Percentiles rank a stretch among this genome's conserved stretches.
Evolutionary conservation across 1,140 invertebrate species (phyloP).

Genomic region (Microplitis mediator): DNA sequence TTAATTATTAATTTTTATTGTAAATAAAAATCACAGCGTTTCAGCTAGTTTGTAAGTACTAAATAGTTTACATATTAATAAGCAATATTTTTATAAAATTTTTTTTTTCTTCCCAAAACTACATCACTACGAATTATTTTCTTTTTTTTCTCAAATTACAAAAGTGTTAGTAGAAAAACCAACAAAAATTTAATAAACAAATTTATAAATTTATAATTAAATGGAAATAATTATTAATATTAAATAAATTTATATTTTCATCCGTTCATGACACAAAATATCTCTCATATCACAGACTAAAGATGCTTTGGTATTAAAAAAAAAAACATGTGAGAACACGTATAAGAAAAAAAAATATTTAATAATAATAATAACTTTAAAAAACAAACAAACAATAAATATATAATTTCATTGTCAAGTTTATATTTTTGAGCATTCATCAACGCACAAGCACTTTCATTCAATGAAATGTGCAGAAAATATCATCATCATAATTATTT

Average conservation of each 20-base stretch:
- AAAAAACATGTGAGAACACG: constrained; percentile 34
- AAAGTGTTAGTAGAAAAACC: background rate
- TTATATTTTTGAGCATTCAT: constrained; percentile 15
- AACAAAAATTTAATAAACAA: background rate
- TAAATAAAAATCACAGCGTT: background rate
- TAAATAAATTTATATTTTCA: background rate
- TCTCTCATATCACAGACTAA: constrained; percentile 61
- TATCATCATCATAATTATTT: no score
- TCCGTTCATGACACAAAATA: background rate
- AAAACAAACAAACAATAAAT: background rate
- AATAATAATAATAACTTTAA: background rate
- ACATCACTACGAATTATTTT: background rate
- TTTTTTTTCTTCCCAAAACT: background rate
- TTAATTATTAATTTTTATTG: background rate
- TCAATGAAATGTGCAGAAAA: constrained; percentile 10
- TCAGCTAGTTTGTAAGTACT: background rate
- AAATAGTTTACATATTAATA: background rate
- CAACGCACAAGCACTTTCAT: constrained; percentile 34
- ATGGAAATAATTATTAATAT: background rate
- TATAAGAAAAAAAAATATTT: constrained; percentile 4
- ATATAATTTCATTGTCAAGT: background rate
- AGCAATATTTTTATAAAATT: background rate
- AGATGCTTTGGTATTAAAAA: constrained; percentile 62
- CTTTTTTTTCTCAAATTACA: background rate
- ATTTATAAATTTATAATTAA: background rate